Conservation (phyloP, 2,113 vertebrate genomes). For the Todiramphus saurophagus region DNA sequence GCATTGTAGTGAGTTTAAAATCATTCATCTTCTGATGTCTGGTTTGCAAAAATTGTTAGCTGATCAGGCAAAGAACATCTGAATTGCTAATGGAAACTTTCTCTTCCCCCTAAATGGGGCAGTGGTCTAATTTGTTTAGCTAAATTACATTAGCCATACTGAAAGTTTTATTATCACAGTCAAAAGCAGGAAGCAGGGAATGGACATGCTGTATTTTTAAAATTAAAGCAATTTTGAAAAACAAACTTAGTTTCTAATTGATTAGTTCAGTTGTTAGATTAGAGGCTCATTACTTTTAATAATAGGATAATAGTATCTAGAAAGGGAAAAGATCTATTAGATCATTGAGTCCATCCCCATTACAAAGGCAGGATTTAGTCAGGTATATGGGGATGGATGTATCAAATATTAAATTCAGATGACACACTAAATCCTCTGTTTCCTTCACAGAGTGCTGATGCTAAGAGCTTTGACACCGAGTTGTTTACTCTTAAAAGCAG, state of each 20-base stretch:
- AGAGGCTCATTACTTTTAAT: conserved; percentile 76
- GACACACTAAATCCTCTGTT: conserved; percentile 43
- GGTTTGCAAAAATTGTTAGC: conserved; percentile 31
- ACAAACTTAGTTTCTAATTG: conserved; percentile 73
- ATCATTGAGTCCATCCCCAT: conserved; percentile 47
- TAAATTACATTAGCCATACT: conserved; percentile 77
- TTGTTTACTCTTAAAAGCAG: conserved; percentile 59
- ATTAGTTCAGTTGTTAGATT: conserved; percentile 77
- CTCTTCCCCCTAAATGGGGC: conserved; percentile 65
- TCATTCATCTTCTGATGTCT: not conserved
- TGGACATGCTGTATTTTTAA: conserved; percentile 70
- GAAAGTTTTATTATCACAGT: conserved; percentile 78
- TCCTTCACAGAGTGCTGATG: conserved; percentile 59
- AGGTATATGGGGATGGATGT: conserved; percentile 38
- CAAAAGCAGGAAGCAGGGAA: conserved; percentile 75
- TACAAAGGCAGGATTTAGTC: conserved; percentile 43
- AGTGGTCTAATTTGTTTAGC: conserved; percentile 80
- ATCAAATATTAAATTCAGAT: conserved; percentile 66
- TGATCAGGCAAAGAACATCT: conserved; percentile 60
- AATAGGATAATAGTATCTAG: conserved; percentile 58
- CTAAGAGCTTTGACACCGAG: conserved; percentile 47
- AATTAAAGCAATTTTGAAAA: conserved; percentile 76
- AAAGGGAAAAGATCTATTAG: conserved; percentile 66
- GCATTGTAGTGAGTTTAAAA: not conserved
- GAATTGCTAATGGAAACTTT: conserved; percentile 75